phyloP scores from a whole-genome alignment of 2,113 vertebrate species.

The Albula glossodonta region DNA sequence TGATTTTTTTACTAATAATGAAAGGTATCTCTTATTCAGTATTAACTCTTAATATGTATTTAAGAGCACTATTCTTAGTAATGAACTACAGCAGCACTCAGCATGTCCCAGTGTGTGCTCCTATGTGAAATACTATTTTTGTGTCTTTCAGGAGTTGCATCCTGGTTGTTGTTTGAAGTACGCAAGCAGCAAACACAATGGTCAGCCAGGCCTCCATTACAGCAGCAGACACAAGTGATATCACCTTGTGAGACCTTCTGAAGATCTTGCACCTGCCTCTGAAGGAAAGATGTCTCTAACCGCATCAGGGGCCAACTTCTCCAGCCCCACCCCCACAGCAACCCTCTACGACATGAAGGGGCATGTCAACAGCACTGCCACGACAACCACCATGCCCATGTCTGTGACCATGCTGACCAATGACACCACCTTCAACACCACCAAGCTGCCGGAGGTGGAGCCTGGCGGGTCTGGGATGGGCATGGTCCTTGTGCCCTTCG shows the following conservation, averaged over 20 bases:
- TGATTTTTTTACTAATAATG: neutral
- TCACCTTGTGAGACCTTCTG: conserved; percentile 39
- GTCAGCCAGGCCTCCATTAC: conserved; percentile 35
- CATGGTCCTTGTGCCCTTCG: conserved; percentile 88
- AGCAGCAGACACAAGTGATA: conserved; percentile 28
- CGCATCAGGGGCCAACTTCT: conserved; percentile 45
- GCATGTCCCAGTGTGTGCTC: neutral
- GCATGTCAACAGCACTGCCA: conserved; percentile 58
- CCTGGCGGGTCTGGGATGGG: conserved; percentile 72
- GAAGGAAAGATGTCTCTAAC: conserved; percentile 55
- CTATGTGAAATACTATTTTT: neutral
- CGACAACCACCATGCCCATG: conserved; percentile 49
- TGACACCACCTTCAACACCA: conserved; percentile 82
- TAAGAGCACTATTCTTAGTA: neutral
- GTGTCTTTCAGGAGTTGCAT: neutral
- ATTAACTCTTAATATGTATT: too few relatives aligned
- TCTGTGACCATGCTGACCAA: conserved; percentile 75
- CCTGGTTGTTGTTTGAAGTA: conserved; percentile 8
- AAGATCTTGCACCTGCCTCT: neutral
- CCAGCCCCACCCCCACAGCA: conserved; percentile 49
- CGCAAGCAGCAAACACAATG: conserved; percentile 20
- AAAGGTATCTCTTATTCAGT: neutral
- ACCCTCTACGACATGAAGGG: conserved; percentile 44
- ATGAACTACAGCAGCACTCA: neutral
- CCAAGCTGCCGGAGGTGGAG: conserved; percentile 71